Base-by-base conservation (phyloP, 2,113 vertebrate genomes). In the Dicerorhinus sumatrensis region DNA sequence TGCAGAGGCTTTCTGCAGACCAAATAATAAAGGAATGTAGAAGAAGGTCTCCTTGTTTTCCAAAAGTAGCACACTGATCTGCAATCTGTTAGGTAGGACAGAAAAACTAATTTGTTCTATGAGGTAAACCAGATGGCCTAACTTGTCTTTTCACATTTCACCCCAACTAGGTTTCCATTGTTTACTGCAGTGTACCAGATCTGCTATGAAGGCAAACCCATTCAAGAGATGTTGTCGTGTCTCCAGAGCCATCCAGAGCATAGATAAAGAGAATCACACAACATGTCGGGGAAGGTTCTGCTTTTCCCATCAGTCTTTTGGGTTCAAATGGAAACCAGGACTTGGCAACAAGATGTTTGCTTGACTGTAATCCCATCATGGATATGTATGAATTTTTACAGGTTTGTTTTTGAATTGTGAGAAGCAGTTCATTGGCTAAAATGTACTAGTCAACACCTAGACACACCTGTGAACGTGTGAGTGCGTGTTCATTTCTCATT, bases 231-330 rank as follows among this genome's bases (percentile, higher is more conserved):
- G 98, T 98, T 99, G 92, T 98, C 99, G 58, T 99, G 99, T 94
- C 98, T 99, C 91, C 99, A 99, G 27, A 99, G 99, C 95, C 99
- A 99, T 87, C 99, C 99, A 39, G 98, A 99, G 97, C 99, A 99
- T 91, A 94, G 98, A 85, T 99, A 98, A 98, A 97, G 81, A 54
- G 91, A 89, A 14, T 39, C 86, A 1, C 14, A 25, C 77, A 54
- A 7, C 1, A 0, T 18, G 13, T 14, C 25, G 31, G 70, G 46
- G 58, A 84, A 93, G 3, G 51, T 92, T 89, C 92, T 96, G 96
- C 97, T 97, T 97, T 96, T 92, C 5, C 0, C 16, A 29, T 54
- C 93, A 3, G 0, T 76, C 10, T 67, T 31, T 39, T 27, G 70
- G 60, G 9, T 94, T 95, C 96, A 85, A 29, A 51, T 97, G 96